Base-by-base conservation (phyloP, 64 coral and sea anemone genomes). In the Hydrozoanthus tunicans region DNA sequence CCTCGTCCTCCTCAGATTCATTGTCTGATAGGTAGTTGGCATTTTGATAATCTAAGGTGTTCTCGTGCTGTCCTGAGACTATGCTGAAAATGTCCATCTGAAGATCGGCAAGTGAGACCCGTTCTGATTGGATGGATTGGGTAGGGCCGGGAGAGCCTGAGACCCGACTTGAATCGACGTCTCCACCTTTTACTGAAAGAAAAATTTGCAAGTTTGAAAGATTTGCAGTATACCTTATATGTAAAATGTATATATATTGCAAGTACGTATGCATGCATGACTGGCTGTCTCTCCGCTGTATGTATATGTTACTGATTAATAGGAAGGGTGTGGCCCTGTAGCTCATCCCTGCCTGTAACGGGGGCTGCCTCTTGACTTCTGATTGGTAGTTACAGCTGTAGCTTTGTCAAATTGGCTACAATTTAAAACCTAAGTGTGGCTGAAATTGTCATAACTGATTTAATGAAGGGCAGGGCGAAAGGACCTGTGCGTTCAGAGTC, bases 41-140 rank as follows among this genome's bases (percentile, higher is more conserved):
- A 17, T 73, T 78, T 43, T 89, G 61, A 60, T 73, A 52, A 14
- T 88, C 24, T 25, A 91, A 73, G 0, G 56, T 78, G 3, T 77
- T 63, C 77, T 96, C 95, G 24, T 69, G 24, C 1, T 95, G 90
- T 14, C 77, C 85, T 51, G 70, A 55, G 7, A 93, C 83, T 53
- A 89, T 91, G 88, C 81, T 94, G 17, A 96, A 91, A 23, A 96
- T 64, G 11, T 96, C 95, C 72, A 90, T 93, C 78, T 96, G 90
- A 9, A 96, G 68, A 72, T 96, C 95, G 24, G 92, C 58, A 58
- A 94, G 93, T 6, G 95, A 96, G 7, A 96, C 72, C 70, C 90
- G 65, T 68, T 96, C 95, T 53, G 92, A 93, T 27, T 91, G 81
- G 15, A 96, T 91, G 4, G 95, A 96, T 10, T 26, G 77, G 11